Percentiles rank a stretch among this genome's conserved stretches.
Conservation (phyloP, 2,113 vertebrate genomes). For the Anoplopoma fimbria region DNA sequence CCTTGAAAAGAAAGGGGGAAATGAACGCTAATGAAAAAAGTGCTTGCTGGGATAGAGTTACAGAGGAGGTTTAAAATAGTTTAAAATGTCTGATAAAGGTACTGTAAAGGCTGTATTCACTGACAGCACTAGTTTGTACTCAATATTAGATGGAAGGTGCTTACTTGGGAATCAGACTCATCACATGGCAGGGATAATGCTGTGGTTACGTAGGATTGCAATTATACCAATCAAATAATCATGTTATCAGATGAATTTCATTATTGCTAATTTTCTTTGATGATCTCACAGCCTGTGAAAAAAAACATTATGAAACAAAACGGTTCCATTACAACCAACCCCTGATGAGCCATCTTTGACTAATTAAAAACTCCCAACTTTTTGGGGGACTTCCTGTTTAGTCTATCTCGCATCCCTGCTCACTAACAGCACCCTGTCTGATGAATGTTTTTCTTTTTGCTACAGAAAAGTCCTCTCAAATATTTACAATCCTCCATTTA, state of each 20-base stretch:
- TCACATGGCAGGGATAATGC: conserved; percentile 56
- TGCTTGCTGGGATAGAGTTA: conserved; percentile 69
- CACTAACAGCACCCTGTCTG: conserved; percentile 44
- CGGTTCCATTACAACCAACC: conserved; percentile 75
- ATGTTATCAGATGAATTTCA: conserved; percentile 63
- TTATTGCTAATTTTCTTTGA: conserved; percentile 74
- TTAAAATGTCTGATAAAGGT: conserved; percentile 63
- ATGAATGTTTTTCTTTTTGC: conserved; percentile 62
- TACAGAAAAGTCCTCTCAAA: conserved; percentile 61
- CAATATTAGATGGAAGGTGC: conserved; percentile 54
- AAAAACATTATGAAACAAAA: conserved; percentile 75
- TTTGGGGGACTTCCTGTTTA: conserved; percentile 86
- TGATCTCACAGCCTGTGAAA: conserved; percentile 69
- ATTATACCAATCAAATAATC: conserved; percentile 70
- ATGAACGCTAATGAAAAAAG: conserved; percentile 73
- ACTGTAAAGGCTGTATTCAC: conserved; percentile 25
- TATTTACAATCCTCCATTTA: conserved; percentile 72
- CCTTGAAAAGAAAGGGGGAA: conserved; percentile 75
- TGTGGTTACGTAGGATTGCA: conserved; percentile 56
- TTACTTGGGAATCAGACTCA: conserved; percentile 37
- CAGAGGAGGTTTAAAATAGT: conserved; percentile 62
- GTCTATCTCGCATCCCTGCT: conserved; percentile 82
- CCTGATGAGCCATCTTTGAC: conserved; percentile 74
- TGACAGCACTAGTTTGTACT: conserved; percentile 13
- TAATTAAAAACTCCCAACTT: conserved; percentile 83